Conservation (phyloP, 2,797 vertebrate species). For the Microchirus variegatus region DNA sequence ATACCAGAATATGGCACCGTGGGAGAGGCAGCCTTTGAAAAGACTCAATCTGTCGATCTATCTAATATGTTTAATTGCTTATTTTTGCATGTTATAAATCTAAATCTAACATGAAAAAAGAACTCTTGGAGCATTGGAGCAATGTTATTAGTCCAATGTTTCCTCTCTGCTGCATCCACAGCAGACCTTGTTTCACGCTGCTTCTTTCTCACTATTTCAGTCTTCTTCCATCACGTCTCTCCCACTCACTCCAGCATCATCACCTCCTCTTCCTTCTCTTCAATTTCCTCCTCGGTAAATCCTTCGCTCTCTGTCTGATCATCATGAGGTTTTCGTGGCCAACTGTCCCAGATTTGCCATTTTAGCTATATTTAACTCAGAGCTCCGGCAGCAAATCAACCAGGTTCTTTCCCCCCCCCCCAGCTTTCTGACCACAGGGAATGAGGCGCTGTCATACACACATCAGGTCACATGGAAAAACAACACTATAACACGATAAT, state of each 20-base stretch:
- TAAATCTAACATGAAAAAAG: not conserved
- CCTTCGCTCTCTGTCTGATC: slow-evolving; percentile 54
- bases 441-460: not conserved
- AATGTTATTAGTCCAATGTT: too few relatives aligned
- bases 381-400: slow-evolving; percentile 48
- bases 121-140: not conserved
- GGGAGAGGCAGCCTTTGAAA: slow-evolving; percentile 32
- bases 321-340: slow-evolving; percentile 65
- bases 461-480: slow-evolving; percentile 2
- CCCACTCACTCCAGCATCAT: slow-evolving; percentile 36
- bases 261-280: slow-evolving; percentile 20
- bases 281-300: slow-evolving; percentile 45
- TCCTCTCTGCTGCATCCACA: slow-evolving; percentile 3
- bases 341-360: slow-evolving; percentile 72
- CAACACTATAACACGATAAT: slow-evolving; percentile 3
- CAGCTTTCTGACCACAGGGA: not conserved
- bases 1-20: slow-evolving; percentile 50
- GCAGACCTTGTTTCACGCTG: slow-evolving; percentile 29
- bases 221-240: slow-evolving; percentile 51
- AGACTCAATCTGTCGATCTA: slow-evolving; percentile 1
- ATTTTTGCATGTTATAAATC: not conserved
- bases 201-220: slow-evolving; percentile 38
- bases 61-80: slow-evolving; percentile 5
- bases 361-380: slow-evolving; percentile 69
- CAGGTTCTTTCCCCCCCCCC: slow-evolving; percentile 33